Base-by-base conservation (phyloP, 2,113 vertebrate genomes). In the Thryonomys swinderianus region DNA sequence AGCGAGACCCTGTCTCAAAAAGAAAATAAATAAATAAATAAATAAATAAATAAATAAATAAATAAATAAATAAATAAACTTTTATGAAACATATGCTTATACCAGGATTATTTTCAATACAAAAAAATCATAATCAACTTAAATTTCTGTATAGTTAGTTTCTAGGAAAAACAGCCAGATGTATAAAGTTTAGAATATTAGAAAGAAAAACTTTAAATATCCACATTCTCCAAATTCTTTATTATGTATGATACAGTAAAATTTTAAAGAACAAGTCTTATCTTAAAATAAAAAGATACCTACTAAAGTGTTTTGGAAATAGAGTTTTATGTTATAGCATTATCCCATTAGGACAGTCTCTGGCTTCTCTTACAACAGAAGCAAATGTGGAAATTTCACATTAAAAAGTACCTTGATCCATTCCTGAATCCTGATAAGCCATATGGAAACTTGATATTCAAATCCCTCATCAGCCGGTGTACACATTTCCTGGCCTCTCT, bases 111-210 rank as follows among this genome's bases (percentile, higher is more conserved):
- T 62, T 95, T 84, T 78, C 74, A 91, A 81, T 71, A 78, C 14
- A 84, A 12, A 96, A 66, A 92, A 90, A 27, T 78, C 14, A 85
- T 90, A 91, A 92, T 11, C 40, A 86, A 84, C 8, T 66, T 90
- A 92, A 45, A 91, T 73, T 0, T 61, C 13, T 78, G 2, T 53
- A 4, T 53, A n/a, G 17, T 37, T 79, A 40, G 18, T 53, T 94
- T 88, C 45, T n/a, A 88, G 17, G 93, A 59, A 59, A 81, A 79
- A 91, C 12, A 74, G 42, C 25, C 6, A 45, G 45, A 30, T 74
- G 25, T 32, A 95, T 55, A 61, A 85, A 57, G 20, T 4, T 20
- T 62, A 67, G 7, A 14, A 79, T 45, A 71, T 57, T 74, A 81
- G 79, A 87, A 88, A 67, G 34, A 66, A 90, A 80, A n/a, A 2